phyloP scores from a whole-genome alignment of 2,113 vertebrate species.

The Mobula birostris region DNA sequence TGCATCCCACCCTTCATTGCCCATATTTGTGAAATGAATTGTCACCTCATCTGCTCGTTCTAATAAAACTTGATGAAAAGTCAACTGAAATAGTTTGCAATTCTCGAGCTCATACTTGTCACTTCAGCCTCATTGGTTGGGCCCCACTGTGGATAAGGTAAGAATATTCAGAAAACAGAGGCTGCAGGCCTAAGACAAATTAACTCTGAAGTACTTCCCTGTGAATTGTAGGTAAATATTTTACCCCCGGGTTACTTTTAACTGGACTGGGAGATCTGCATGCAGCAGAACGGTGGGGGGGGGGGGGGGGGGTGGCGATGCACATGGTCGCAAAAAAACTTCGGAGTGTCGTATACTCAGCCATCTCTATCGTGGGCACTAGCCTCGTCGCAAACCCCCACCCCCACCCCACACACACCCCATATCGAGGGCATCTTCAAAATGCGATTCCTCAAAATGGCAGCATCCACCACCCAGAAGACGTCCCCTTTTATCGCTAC shows the following conservation, averaged over 20 bases:
- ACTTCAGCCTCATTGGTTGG: background rate
- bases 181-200: background rate
- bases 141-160: background rate
- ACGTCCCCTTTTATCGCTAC: too few species aligned
- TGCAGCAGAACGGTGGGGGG: too few species aligned
- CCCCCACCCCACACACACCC: too few species aligned
- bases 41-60: background rate
- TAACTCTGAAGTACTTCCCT: background rate
- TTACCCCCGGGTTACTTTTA: background rate
- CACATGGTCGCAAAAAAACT: too few species aligned
- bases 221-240: constrained; percentile 10
- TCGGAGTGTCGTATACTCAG: too few species aligned
- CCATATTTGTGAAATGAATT: background rate
- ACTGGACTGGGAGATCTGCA: background rate
- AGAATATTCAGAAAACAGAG: background rate
- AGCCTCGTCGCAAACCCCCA: too few species aligned
- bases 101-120: background rate
- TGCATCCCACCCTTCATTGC: background rate
- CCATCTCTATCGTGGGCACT: too few species aligned
- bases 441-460: too few species aligned
- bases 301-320: too few species aligned
- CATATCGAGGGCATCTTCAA: too few species aligned
- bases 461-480: too few species aligned
- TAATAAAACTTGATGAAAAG: background rate
- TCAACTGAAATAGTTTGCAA: background rate